Evolutionary conservation across 2,797 vertebrate species (phyloP), one percentile per base, ranked within the genome.

Genomic region (Lycodopsis pacificus): DNA sequence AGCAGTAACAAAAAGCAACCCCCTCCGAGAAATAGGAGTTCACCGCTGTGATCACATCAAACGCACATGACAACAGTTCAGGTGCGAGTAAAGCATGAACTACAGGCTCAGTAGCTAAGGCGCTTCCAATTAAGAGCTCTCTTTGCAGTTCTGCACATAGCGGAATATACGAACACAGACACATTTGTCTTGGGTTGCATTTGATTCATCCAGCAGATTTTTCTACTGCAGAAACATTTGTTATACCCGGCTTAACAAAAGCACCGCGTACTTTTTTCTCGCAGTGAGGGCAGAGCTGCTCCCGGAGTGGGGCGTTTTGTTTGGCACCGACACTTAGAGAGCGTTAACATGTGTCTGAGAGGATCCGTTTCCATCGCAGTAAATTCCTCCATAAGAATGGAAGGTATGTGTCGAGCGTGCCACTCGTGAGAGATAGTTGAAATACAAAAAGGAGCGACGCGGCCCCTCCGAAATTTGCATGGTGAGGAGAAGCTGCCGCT

Each of bases 401-500:
- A 4, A 83, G 80, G 81, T 85, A 70, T 65, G 67, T 74, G 86
- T 85, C 85, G 75, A 76, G 87, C 81, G 77, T 74, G 76, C 80
- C 75, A 62, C 79, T 83, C 49, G 11, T 63, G 48, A 73, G 72
- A 90, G n/a, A 81, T 89, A 85, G 88, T 90, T 93, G 90, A 91
- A 81, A 90, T 82, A 89, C 88, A 88, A 91, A 93, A 93, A 32
- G 30, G 90, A 84, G 86, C 75, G 89, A 87, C 82, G 25, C 32
- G 72, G 88, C 87, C 27, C 13, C n/a, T 86, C 81, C 76, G 83
- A 88, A 91, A 94, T 94, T 89, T 93, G 91, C 93, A 92, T 92
- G 91, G 79, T 32, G 85, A 91, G 90, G 86, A 83, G 92, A 86
- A 86, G 87, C 83, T 61, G 77, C 73, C 67, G 84, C 82, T 87